These are phyloP conservation scores for Macrosteles quadrilineatus DNA, from an alignment of 1,140 invertebrate species.

Conservation along the genomic window DNA sequence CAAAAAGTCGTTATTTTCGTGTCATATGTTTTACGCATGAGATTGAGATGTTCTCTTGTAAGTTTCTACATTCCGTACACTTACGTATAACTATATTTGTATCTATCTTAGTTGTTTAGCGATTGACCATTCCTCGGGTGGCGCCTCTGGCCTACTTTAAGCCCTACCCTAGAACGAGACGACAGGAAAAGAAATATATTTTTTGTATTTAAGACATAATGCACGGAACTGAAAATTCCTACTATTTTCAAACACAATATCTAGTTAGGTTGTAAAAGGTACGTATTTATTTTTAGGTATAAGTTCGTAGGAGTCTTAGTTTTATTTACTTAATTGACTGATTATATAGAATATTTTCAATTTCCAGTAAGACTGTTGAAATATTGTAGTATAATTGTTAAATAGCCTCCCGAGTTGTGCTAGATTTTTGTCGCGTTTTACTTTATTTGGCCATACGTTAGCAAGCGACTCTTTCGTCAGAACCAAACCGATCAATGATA, in stretches of 20 bases:
- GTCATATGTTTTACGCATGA: slow-evolving; percentile 20
- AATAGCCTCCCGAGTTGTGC: slow-evolving; percentile 18
- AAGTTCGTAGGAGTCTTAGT: slow-evolving; percentile 24
- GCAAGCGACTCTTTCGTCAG: not conserved
- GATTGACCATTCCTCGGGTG: not conserved
- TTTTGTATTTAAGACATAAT: slow-evolving; percentile 33
- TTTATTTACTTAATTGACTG: slow-evolving; percentile 32
- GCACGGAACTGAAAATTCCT: slow-evolving; percentile 32
- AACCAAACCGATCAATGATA: not conserved
- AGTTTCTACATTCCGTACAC: slow-evolving; percentile 9
- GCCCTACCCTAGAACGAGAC: slow-evolving; percentile 20
- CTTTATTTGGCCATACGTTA: not conserved
- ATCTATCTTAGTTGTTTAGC: slow-evolving; percentile 13
- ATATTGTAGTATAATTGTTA: slow-evolving; percentile 18
- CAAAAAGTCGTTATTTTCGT: not conserved
- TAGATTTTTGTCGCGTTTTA: slow-evolving; percentile 8
- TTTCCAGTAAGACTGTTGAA: slow-evolving; percentile 27
- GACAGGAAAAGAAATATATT: slow-evolving; percentile 28
- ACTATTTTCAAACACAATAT: slow-evolving; percentile 34
- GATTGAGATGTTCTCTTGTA: slow-evolving; percentile 8
- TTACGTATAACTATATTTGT: slow-evolving; percentile 20
- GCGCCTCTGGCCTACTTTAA: slow-evolving; percentile 27
- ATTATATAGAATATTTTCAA: slow-evolving; percentile 29
- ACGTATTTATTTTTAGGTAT: slow-evolving; percentile 17
- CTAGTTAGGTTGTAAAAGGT: slow-evolving; percentile 31